Conservation (phyloP, 2,113 vertebrate genomes). For the Pangasianodon hypophthalmus region DNA sequence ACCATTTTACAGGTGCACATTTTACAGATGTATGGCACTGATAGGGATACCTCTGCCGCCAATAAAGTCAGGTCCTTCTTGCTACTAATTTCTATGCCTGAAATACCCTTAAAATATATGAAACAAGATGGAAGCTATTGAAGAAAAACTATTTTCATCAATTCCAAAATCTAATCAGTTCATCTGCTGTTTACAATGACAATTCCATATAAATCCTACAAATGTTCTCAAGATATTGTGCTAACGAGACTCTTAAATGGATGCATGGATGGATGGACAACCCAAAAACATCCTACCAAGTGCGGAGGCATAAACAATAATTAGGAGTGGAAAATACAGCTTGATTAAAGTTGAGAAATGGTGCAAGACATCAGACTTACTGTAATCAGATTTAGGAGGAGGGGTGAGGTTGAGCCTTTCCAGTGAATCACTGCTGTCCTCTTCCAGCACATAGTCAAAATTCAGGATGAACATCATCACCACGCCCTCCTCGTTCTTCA, state of each 20-base stretch:
- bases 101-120: not conserved
- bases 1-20: not conserved
- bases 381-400: slow-evolving; percentile 85
- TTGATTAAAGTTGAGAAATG: not conserved
- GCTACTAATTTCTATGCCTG: not conserved
- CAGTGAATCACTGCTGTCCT: slow-evolving; percentile 80
- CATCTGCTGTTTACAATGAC: not conserved
- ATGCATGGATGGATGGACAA: not conserved
- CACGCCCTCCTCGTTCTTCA: slow-evolving; percentile 96
- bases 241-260: not conserved
- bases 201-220: not conserved
- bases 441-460: slow-evolving; percentile 88
- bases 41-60: not conserved
- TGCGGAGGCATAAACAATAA: not conserved
- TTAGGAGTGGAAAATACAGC: not conserved
- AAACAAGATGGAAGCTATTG: not conserved
- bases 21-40: not conserved
- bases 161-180: not conserved
- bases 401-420: slow-evolving; percentile 88
- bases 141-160: not conserved
- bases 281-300: not conserved
- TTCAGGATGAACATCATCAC: slow-evolving; percentile 99
- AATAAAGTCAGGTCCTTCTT: not conserved
- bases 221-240: not conserved
- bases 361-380: slow-evolving; percentile 76